Conservation (phyloP, 35 echinoderm and acorn worm species). For the Ophiothrix spiculata region DNA sequence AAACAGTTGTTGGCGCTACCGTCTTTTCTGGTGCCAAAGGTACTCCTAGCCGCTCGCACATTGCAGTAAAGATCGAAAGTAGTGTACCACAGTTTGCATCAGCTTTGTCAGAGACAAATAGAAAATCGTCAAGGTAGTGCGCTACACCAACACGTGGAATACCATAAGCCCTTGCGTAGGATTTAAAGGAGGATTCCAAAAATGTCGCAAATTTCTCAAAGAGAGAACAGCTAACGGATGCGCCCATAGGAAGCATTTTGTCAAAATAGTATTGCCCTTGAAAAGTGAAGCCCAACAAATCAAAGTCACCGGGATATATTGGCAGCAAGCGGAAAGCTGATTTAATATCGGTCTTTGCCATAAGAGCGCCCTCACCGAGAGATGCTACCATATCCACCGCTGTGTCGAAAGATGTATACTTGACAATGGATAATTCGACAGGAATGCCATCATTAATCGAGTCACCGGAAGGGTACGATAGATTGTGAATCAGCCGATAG, state of each 20-base stretch:
- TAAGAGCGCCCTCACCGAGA: not conserved
- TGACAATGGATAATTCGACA: not conserved
- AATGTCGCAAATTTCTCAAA: conserved; percentile 29
- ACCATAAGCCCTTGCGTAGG: not conserved
- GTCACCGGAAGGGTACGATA: not conserved
- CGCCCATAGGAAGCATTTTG: conserved; percentile 3
- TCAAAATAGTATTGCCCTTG: conserved; percentile 27
- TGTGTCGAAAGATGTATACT: conserved; percentile 21
- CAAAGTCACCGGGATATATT: conserved; percentile 23
- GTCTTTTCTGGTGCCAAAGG: conserved; percentile 42
- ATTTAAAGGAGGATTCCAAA: conserved; percentile 19
- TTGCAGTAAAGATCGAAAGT: not conserved
- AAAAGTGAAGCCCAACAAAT: conserved; percentile 27
- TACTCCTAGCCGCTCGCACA: conserved; percentile 37
- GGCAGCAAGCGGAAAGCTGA: conserved; percentile 35
- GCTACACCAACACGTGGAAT: not conserved
- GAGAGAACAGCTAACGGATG: not conserved
- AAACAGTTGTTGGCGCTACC: not conserved
- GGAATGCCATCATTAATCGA: conserved; percentile 40
- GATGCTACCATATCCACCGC: not conserved
- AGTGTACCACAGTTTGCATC: not conserved
- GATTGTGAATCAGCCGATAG: conserved; percentile 34
- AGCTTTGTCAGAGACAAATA: not conserved
- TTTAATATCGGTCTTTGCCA: conserved; percentile 51
- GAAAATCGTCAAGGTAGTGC: conserved; percentile 20